Conservation (phyloP, 2,113 vertebrate genomes). For the Tinamus guttatus region DNA sequence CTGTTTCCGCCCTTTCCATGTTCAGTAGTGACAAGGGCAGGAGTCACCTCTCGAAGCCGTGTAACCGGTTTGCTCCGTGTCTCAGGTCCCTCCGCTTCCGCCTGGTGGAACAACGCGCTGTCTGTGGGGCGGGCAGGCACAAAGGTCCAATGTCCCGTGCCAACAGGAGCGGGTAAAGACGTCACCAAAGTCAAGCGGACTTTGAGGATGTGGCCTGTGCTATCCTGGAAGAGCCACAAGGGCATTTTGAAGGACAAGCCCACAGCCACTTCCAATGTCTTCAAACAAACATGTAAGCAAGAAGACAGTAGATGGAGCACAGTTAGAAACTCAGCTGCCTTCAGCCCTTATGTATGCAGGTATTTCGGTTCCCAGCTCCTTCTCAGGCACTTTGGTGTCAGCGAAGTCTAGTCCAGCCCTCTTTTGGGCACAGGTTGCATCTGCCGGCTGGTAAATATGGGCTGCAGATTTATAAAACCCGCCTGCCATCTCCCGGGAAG, state of each 20-base stretch:
- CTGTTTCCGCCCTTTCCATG: background rate
- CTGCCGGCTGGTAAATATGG: fast-evolving
- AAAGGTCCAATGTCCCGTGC: background rate
- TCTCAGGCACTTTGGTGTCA: background rate
- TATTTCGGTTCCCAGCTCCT: background rate
- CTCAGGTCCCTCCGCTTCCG: background rate
- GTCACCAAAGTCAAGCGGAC: background rate
- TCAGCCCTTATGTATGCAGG: background rate
- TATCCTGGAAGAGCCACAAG: fast-evolving
- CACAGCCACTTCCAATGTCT: background rate
- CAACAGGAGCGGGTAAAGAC: background rate
- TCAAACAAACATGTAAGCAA: background rate
- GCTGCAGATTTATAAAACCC: background rate
- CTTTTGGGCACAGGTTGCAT: background rate
- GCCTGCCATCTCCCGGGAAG: conserved; percentile 49
- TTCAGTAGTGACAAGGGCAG: background rate
- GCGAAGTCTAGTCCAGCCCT: fast-evolving
- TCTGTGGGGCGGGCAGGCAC: background rate
- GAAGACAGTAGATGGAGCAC: background rate
- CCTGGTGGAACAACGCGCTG: background rate
- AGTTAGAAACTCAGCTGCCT: background rate
- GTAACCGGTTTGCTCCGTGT: conserved; percentile 9
- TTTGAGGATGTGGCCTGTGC: fast-evolving
- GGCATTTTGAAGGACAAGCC: fast-evolving
- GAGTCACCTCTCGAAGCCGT: background rate